phyloP scores from a whole-genome alignment of 2,888 invertebrate species.

The Eurytoma adleriae region DNA sequence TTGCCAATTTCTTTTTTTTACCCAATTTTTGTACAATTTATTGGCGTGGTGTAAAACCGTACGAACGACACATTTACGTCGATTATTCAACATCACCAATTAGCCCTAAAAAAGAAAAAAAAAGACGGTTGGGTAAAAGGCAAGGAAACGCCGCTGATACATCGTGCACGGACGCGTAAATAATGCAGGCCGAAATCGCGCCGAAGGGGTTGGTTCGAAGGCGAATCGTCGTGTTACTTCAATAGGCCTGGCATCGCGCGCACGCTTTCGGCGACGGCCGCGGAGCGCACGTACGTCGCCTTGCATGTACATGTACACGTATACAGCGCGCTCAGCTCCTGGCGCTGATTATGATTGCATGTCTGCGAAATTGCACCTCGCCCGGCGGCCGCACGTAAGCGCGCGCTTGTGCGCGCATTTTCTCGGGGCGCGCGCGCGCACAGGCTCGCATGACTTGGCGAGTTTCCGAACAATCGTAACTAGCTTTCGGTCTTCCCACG shows the following conservation, averaged over 20 bases:
- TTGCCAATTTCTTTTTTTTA: background rate
- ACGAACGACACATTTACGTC: background rate
- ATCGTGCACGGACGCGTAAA: constrained; percentile 12
- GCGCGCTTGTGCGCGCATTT: constrained; percentile 15
- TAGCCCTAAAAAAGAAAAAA: background rate
- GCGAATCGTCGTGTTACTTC: background rate
- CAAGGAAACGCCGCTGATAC: background rate
- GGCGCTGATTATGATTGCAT: constrained; percentile 73
- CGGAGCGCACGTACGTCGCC: background rate
- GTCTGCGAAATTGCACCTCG: constrained; percentile 70
- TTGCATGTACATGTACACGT: background rate
- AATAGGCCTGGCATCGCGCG: background rate
- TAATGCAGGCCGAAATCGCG: constrained; percentile 37
- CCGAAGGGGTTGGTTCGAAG: background rate
- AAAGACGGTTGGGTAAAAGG: background rate
- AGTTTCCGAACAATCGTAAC: constrained; percentile 74
- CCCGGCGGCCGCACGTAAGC: constrained; percentile 61
- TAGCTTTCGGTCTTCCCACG: constrained; percentile 76
- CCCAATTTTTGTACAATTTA: too few species aligned
- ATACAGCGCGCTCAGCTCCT: background rate
- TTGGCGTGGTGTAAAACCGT: background rate
- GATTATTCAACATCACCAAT: background rate
- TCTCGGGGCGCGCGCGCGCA: constrained; percentile 20
- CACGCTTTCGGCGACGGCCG: background rate
- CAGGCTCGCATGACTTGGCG: constrained; percentile 73